phyloP scores from a whole-genome alignment of 2,797 vertebrate species.

The Emydoidea blandingii region DNA sequence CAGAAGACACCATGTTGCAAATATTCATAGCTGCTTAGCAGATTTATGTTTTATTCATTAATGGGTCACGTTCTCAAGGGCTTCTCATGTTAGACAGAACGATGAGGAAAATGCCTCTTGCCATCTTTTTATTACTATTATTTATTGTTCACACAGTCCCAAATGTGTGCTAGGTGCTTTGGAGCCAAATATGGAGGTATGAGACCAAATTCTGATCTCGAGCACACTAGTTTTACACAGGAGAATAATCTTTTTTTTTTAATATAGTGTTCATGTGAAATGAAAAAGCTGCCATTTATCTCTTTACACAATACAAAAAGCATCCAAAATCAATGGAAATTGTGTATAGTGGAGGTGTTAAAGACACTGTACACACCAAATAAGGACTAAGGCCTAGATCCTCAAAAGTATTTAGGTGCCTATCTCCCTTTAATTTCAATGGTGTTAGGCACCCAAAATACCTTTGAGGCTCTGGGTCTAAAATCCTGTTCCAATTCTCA shows the following conservation, averaged over 20 bases:
- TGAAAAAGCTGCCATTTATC: not conserved
- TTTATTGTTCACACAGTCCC: not conserved
- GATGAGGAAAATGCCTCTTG: not conserved
- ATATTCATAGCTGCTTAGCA: conserved; percentile 66
- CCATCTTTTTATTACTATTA: conserved; percentile 4
- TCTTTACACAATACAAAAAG: not conserved
- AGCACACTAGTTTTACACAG: not conserved
- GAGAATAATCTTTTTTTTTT: not conserved
- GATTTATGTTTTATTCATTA: conserved; percentile 61
- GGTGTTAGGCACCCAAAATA: not conserved
- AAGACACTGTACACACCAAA: not conserved
- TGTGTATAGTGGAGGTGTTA: not conserved
- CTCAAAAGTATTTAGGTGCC: not conserved
- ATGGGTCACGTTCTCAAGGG: conserved; percentile 65
- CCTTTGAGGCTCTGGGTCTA: not conserved
- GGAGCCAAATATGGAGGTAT: not conserved
- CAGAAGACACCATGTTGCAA: conserved; percentile 63
- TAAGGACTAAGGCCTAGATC: not conserved
- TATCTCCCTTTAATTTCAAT: not conserved
- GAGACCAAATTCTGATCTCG: not conserved
- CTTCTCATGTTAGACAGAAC: conserved; percentile 19
- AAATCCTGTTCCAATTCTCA: not conserved
- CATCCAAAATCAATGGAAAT: not conserved
- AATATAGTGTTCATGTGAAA: conserved; percentile 16
- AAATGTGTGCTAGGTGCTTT: not conserved